Conservation (phyloP, 2,888 invertebrate species). For the Eristalinus sepulchralis region DNA sequence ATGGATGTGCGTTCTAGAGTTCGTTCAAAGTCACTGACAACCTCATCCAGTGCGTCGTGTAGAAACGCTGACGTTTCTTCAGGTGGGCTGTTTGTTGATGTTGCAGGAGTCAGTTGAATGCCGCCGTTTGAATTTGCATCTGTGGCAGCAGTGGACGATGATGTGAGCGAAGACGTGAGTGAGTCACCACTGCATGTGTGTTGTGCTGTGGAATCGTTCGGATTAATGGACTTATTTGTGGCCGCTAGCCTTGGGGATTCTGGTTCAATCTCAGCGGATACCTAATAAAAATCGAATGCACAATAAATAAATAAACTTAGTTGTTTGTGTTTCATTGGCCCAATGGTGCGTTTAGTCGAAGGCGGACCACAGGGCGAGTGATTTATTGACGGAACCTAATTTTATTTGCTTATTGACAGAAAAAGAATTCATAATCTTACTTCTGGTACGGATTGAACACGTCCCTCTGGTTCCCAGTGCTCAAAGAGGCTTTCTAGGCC, state of each 20-base stretch:
- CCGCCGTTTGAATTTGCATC: conserved; percentile 66
- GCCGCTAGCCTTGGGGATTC: conserved; percentile 76
- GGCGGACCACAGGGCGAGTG: conserved; percentile 14
- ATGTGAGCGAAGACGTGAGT: conserved; percentile 76
- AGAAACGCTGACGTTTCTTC: conserved; percentile 80
- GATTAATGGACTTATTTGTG: conserved; percentile 40
- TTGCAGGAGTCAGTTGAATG: conserved; percentile 63
- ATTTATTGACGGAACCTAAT: background rate
- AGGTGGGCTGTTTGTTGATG: conserved; percentile 76
- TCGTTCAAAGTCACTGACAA: conserved; percentile 87
- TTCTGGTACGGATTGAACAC: conserved; percentile 81
- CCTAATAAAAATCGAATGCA: conserved; percentile 73
- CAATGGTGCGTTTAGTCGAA: conserved; percentile 13
- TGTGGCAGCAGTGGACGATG: conserved; percentile 76
- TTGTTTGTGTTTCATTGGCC: conserved; percentile 20
- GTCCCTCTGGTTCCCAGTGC: conserved; percentile 80
- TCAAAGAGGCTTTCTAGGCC: conserved; percentile 82
- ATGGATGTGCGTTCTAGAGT: conserved; percentile 84
- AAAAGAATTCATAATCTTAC: conserved; percentile 75
- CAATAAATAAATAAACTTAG: conserved; percentile 42
- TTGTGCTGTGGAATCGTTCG: conserved; percentile 23
- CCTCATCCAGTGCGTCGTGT: conserved; percentile 83
- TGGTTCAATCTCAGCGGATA: conserved; percentile 78
- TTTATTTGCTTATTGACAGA: background rate
- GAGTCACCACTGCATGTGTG: conserved; percentile 55